These are phyloP conservation scores for Barypeithes pellucidus DNA, from an alignment of 2,888 invertebrate species.

Conservation along the genomic window DNA sequence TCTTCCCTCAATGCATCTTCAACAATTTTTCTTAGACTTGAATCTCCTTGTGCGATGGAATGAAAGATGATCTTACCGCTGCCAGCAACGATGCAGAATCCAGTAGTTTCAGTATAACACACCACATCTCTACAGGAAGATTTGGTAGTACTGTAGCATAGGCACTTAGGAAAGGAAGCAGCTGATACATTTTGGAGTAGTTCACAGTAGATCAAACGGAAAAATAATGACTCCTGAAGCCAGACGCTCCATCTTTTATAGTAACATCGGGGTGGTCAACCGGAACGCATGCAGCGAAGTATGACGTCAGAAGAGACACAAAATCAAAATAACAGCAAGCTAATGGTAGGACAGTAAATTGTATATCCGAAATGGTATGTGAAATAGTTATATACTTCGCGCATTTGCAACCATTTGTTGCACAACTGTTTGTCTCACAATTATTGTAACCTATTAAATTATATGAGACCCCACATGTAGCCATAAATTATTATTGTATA, in stretches of 20 bases:
- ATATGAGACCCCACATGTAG: too few relatives aligned
- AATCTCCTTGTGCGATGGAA: constrained; percentile 9
- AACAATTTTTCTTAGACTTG: background rate
- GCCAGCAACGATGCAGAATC: background rate
- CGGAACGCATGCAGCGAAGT: constrained; percentile 64
- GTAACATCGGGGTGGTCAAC: constrained; percentile 79
- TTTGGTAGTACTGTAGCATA: background rate
- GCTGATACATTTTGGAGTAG: constrained; percentile 15
- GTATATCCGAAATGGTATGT: too few relatives aligned
- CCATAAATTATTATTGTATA: too few relatives aligned
- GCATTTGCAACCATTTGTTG: too few relatives aligned
- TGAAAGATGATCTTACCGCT: background rate
- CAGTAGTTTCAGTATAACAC: constrained; percentile 3
- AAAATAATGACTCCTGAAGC: constrained; percentile 62
- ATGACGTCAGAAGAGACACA: too few relatives aligned
- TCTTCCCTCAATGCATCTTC: background rate
- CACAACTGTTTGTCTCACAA: too few relatives aligned
- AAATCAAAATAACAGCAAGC: too few relatives aligned
- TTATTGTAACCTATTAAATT: too few relatives aligned
- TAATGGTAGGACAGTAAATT: too few relatives aligned
- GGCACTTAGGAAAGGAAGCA: too few relatives aligned
- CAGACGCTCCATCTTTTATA: background rate
- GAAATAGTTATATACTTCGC: too few relatives aligned
- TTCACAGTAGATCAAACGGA: background rate
- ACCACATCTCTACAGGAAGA: constrained; percentile 11